Conservation (phyloP, 1,140 invertebrate species). For the Zaprionus africanus region DNA sequence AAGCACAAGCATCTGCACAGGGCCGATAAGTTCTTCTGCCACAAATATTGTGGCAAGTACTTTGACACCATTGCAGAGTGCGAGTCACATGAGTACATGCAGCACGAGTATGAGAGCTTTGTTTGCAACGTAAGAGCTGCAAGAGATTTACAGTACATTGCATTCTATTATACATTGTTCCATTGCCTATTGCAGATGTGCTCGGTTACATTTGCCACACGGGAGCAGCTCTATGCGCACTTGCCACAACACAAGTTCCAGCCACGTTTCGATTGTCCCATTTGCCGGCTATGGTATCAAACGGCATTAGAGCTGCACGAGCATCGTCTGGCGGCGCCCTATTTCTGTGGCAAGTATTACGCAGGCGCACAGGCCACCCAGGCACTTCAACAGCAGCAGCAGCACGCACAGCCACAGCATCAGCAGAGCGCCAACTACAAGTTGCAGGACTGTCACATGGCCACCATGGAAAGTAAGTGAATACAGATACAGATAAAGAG, state of each 20-base stretch:
- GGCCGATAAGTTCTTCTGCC: conserved; percentile 74
- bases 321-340: conserved; percentile 72
- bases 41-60: conserved; percentile 80
- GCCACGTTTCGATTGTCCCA: conserved; percentile 74
- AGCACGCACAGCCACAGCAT: conserved; percentile 34
- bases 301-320: conserved; percentile 70
- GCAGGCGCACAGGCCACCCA: conserved; percentile 38
- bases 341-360: conserved; percentile 80
- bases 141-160: not conserved
- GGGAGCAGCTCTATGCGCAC: conserved; percentile 72
- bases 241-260: conserved; percentile 77
- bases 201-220: conserved; percentile 62
- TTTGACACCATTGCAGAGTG: conserved; percentile 72
- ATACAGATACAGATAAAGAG: not conserved
- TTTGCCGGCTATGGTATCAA: conserved; percentile 80
- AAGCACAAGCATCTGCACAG: conserved; percentile 72
- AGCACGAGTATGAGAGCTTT: conserved; percentile 80
- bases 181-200: conserved; percentile 63
- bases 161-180: not conserved
- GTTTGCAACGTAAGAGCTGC: conserved; percentile 71
- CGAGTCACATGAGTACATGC: conserved; percentile 77
- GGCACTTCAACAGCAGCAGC: conserved; percentile 40
- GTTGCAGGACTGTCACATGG: conserved; percentile 76
- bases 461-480: conserved; percentile 70
- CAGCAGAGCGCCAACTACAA: conserved; percentile 64